These are phyloP conservation scores for Actenoides lindsayi DNA, from an alignment of 2,113 vertebrate species.

Conservation along the genomic window DNA sequence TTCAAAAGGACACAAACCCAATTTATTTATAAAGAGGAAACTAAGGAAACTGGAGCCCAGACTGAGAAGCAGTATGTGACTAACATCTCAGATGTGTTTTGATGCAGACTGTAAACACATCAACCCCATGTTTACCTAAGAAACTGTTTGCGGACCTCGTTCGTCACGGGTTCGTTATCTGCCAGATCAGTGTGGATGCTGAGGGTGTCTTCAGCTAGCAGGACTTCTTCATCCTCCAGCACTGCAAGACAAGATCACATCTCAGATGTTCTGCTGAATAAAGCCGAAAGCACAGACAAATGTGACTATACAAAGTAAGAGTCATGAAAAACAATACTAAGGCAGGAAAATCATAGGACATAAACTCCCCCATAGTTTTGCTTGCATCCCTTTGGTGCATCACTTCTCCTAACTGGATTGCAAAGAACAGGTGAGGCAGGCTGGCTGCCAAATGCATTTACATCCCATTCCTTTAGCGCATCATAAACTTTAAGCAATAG, in stretches of 20 bases:
- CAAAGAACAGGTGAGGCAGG: background rate
- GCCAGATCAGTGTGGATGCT: constrained; percentile 90
- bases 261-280: background rate
- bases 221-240: constrained; percentile 79
- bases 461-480: background rate
- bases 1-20: background rate
- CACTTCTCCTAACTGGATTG: background rate
- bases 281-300: background rate
- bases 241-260: constrained; percentile 39
- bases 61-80: background rate
- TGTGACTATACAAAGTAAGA: background rate
- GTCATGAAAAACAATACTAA: background rate
- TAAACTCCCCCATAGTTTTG: background rate
- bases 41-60: background rate
- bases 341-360: background rate
- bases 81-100: background rate
- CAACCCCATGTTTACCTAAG: constrained; percentile 79
- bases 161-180: constrained; percentile 82
- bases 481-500: background rate
- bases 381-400: background rate
- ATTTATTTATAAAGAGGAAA: background rate
- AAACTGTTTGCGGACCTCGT: constrained; percentile 87
- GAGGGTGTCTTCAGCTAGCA: constrained; percentile 86
- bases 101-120: background rate
- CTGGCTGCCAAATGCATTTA: background rate